Evolutionary conservation across 2,888 invertebrate genomes (phyloP), one percentile per base, ranked within the genome.

Genomic region (Synergus itoensis): DNA sequence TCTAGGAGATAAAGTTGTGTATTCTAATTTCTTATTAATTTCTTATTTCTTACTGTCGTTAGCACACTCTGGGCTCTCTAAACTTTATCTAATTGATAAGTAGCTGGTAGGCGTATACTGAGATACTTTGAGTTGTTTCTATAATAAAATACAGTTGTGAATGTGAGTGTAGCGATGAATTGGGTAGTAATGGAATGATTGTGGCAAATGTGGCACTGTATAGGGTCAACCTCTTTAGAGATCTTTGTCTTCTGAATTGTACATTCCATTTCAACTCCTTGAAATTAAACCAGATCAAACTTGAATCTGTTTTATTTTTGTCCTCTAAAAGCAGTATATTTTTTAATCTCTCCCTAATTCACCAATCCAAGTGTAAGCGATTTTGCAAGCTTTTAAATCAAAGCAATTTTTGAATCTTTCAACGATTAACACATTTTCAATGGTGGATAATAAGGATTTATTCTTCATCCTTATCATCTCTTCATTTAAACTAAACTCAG

Each of bases 171-270:
- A 21, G 80, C 11, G 73, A 81, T 80, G 83, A 88, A 89, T 89
- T 88, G 86, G 86, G 82, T 81, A 85, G 84, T 88, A 87, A 89
- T 89, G 81, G 83, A 86, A 89, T 88, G 87, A 89, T 89, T 88
- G 83, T 82, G 80, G 84, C 85, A 85, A 89, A 89, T 88, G 83
- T 82, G 80, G 84, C 85, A 85, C 85, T 89, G 28, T 28, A 88
- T 82, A 87, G 82, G 88, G 84, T 87, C 84, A 87, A 85, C 81
- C 83, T 84, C 81, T 88, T 79, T 79, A 82, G 76, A 62, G n/a
- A n/a, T 8, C 1, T 53, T 16, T 64, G 21, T 62, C 43, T 64
- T 69, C 53, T 78, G 69, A 28, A 36, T 69, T 69, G 45, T 63
- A 63, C 53, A 63, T 63, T 21, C 8, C 36, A 28, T 63, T 36